Percentiles rank a stretch among this genome's conserved stretches.
These are phyloP conservation scores for Rhinatrema bivittatum DNA, from an alignment of 2,797 vertebrate genomes.

Conservation along the genomic window DNA sequence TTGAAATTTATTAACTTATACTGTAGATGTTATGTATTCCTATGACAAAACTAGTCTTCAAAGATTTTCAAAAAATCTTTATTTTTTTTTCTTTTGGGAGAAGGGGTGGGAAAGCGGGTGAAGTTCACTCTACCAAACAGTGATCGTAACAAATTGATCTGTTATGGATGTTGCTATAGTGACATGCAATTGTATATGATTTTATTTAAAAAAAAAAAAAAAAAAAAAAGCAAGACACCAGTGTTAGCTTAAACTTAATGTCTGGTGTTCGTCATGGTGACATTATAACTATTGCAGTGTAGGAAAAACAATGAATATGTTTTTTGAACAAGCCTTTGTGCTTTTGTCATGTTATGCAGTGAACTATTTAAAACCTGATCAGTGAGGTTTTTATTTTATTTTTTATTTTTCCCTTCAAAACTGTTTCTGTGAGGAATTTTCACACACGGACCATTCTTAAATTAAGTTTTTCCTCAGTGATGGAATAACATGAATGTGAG, in stretches of 20 bases:
- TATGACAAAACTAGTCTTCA: constrained; percentile 90
- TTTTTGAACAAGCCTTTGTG: constrained; percentile 82
- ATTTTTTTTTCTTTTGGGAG: constrained; percentile 71
- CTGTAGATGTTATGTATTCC: constrained; percentile 98
- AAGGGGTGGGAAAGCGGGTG: constrained; percentile 57
- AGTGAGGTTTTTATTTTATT: constrained; percentile 72
- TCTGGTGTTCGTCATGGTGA: constrained; percentile 91
- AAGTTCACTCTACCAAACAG: constrained; percentile 91
- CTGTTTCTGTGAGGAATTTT: constrained; percentile 88
- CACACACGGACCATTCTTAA: constrained; percentile 94
- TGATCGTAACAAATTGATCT: constrained; percentile 92
- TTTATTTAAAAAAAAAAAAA: constrained; percentile 61
- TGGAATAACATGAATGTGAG: constrained; percentile 98
- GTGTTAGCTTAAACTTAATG: constrained; percentile 89
- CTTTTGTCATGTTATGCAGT: constrained; percentile 88
- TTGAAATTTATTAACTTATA: constrained; percentile 97
- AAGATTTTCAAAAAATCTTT: constrained; percentile 75
- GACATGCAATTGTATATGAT: constrained; percentile 85
- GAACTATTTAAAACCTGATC: constrained; percentile 81
- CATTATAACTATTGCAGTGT: constrained; percentile 83
- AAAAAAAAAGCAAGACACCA: constrained; percentile 65
- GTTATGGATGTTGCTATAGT: constrained; percentile 87
- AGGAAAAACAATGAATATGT: constrained; percentile 63
- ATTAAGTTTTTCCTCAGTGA: constrained; percentile 94
- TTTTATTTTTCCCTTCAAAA: constrained; percentile 48